Evolutionary conservation across 2,113 vertebrate genomes (phyloP).

Genomic region (Syngnathus scovelli): DNA sequence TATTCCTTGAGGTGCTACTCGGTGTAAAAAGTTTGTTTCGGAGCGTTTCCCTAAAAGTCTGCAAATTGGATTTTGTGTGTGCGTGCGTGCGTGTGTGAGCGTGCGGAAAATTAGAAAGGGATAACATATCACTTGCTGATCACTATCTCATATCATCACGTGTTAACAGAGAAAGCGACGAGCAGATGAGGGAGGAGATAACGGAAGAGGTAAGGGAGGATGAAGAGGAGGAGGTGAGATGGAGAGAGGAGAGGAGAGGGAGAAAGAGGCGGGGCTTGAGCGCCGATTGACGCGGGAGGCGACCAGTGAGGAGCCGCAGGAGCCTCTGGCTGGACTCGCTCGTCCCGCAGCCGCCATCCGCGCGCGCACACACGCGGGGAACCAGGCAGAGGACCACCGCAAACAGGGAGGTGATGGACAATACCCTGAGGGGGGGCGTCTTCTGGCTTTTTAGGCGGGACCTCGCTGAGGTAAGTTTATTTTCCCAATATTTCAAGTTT

Average conservation of each 20-base stretch:
- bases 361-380: slow-evolving; percentile 10
- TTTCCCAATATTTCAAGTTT: not conserved
- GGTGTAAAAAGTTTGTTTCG: no score
- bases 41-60: not conserved
- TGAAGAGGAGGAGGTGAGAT: slow-evolving; percentile 23
- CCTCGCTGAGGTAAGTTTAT: not conserved
- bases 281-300: slow-evolving; percentile 36
- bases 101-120: slow-evolving; percentile 36
- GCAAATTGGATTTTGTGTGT: not conserved
- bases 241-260: slow-evolving; percentile 2
- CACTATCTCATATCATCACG: slow-evolving; percentile 60
- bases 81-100: not conserved
- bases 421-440: not conserved
- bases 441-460: not conserved
- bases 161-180: slow-evolving; percentile 54
- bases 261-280: slow-evolving; percentile 53
- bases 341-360: slow-evolving; percentile 29
- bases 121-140: slow-evolving; percentile 55
- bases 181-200: slow-evolving; percentile 34
- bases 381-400: slow-evolving; percentile 8
- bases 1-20: no score
- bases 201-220: slow-evolving; percentile 18
- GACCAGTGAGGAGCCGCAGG: slow-evolving; percentile 26
- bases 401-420: not conserved
- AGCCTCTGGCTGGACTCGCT: slow-evolving; percentile 23